Percentiles rank a stretch among this genome's conserved stretches.
Conservation (phyloP, 2,113 vertebrate species). For the human region GRCh38 chr15:50069001-50069500, state of each 20-base stretch:
- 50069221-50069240: slow-evolving; percentile 16
- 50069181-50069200: slow-evolving; percentile 36
- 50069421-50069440: slow-evolving; percentile 23
- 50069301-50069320: neutral
- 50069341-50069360: neutral
- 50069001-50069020: slow-evolving; percentile 5
- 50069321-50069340: neutral
- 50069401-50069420: neutral
- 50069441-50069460: neutral
- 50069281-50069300: slow-evolving; percentile 41
- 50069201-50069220: slow-evolving; percentile 2
- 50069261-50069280: slow-evolving; percentile 47
- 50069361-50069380: slow-evolving; percentile 24
- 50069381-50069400: slow-evolving; percentile 11
- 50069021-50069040: slow-evolving; percentile 45
- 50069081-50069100: slow-evolving; percentile 56
- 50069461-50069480: neutral
- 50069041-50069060: slow-evolving; percentile 52
- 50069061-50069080: slow-evolving; percentile 58
- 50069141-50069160: neutral
- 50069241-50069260: slow-evolving; percentile 18
- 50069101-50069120: slow-evolving; percentile 47
- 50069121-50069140: neutral
- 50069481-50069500: slow-evolving; percentile 4
- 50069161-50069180: neutral